Evolutionary conservation across 2,888 invertebrate genomes (phyloP).

Genomic region (Tryphoninae sp.): DNA sequence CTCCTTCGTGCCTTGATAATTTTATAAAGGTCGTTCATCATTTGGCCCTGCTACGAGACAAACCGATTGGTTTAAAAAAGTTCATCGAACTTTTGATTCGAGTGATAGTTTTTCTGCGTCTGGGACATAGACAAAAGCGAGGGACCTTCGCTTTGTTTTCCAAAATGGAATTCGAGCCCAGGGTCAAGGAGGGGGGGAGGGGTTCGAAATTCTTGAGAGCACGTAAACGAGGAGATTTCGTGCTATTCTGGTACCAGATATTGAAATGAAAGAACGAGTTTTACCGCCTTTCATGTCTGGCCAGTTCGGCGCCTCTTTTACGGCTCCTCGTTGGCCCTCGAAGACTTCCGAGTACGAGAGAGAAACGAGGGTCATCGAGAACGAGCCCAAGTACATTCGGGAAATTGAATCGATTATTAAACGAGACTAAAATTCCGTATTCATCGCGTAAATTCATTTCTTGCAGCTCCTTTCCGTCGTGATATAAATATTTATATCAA

Average conservation of each 20-base stretch:
- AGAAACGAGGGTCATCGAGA: not conserved
- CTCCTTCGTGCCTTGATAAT: too few species aligned
- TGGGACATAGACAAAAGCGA: not conserved
- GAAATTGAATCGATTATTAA: constrained; percentile 27
- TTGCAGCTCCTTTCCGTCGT: too few species aligned
- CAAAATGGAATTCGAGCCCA: not conserved
- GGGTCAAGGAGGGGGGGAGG: too few species aligned
- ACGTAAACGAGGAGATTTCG: not conserved
- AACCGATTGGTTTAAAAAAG: not conserved
- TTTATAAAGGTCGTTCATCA: too few species aligned
- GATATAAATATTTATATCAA: too few species aligned
- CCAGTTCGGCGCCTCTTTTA: constrained; percentile 40
- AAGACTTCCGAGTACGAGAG: not conserved
- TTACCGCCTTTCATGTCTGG: not conserved
- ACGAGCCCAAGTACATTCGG: constrained; percentile 1
- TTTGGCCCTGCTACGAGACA: not conserved
- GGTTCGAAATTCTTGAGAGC: not conserved
- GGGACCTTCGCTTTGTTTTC: not conserved
- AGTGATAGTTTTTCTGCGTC: not conserved
- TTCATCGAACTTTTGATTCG: not conserved
- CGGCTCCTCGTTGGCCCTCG: constrained; percentile 7
- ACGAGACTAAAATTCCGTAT: not conserved
- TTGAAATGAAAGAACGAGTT: constrained; percentile 15
- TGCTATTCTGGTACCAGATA: not conserved
- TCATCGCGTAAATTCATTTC: too few species aligned